phyloP scores from a whole-genome alignment of 1,140 invertebrate species.

The Gyrodactylus salaris region DNA sequence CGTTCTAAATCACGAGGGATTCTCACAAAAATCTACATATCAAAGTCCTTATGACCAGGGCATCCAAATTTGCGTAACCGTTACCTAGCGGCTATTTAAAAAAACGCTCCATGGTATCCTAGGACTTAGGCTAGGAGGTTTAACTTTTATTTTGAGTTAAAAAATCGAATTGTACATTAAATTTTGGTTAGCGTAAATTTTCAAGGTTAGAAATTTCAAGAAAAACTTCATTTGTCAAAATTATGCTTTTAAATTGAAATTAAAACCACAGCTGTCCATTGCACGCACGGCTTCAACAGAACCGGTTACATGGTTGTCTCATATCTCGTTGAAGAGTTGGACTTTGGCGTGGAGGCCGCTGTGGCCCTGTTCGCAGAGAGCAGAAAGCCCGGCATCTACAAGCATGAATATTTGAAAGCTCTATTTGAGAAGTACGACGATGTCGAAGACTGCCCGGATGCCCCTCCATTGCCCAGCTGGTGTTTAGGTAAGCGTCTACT shows the following conservation, averaged over 20 bases:
- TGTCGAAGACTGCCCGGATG: constrained; percentile 31
- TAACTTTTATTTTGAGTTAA: no score
- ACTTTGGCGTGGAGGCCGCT: constrained; percentile 37
- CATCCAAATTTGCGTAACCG: no score
- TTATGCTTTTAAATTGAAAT: background rate
- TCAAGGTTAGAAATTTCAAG: no score
- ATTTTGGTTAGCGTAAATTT: no score
- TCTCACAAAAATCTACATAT: no score
- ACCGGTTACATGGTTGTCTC: constrained; percentile 65
- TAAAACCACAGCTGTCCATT: constrained; percentile 39
- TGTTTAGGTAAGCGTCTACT: constrained; percentile 29
- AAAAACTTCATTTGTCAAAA: no score
- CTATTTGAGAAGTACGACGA: constrained; percentile 37
- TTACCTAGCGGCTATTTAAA: no score
- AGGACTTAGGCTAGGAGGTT: no score
- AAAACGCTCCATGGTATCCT: no score
- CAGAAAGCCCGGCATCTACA: constrained; percentile 33
- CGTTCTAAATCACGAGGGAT: no score
- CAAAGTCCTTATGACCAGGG: no score
- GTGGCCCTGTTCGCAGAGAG: constrained; percentile 33
- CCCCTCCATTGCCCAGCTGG: constrained; percentile 45
- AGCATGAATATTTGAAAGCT: constrained; percentile 29
- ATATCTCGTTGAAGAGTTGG: constrained; percentile 44
- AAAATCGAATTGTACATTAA: no score
- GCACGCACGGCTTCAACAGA: constrained; percentile 92